Evolutionary conservation across 2,888 invertebrate species (phyloP).

Genomic region (Alloscopus bannaensis): DNA sequence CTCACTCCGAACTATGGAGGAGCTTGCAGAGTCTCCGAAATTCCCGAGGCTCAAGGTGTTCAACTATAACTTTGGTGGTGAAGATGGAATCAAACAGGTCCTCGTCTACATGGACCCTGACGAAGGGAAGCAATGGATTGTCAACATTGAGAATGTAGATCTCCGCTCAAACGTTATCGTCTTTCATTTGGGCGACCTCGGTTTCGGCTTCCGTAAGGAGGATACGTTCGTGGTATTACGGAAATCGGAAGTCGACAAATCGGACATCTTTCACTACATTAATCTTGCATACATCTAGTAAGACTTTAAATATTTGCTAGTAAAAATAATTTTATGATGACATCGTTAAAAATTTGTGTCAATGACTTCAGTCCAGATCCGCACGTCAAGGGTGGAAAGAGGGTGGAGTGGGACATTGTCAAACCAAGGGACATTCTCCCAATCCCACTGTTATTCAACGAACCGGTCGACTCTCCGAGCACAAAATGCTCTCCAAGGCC

Average conservation of each 20-base stretch:
- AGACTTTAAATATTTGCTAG: background rate
- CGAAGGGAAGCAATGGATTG: slow-evolving; percentile 33
- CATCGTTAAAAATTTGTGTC: no score
- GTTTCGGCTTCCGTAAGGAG: slow-evolving; percentile 50
- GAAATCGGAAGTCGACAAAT: slow-evolving; percentile 23
- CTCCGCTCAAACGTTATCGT: slow-evolving; percentile 41
- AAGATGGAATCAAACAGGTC: background rate
- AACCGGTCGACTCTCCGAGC: slow-evolving; percentile 3
- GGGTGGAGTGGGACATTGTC: slow-evolving; percentile 40
- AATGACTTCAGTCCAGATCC: background rate
- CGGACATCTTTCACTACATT: slow-evolving; percentile 35
- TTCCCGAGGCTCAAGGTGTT: slow-evolving; percentile 33
- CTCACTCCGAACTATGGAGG: slow-evolving; percentile 8
- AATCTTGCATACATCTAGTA: slow-evolving; percentile 59
- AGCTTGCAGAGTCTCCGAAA: slow-evolving; percentile 14
- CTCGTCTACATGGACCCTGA: slow-evolving; percentile 35
- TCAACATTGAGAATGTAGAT: slow-evolving; percentile 49
- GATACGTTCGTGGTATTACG: slow-evolving; percentile 52
- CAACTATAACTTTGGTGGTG: slow-evolving; percentile 18
- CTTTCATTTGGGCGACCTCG: slow-evolving; percentile 47
- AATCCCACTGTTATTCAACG: slow-evolving; percentile 21
- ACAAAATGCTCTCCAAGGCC: slow-evolving; percentile 26
- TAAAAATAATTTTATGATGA: background rate
- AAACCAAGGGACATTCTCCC: slow-evolving; percentile 35
- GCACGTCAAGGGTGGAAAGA: background rate